Conservation (phyloP, 2,797 vertebrate species). For the Microhierax caerulescens region DNA sequence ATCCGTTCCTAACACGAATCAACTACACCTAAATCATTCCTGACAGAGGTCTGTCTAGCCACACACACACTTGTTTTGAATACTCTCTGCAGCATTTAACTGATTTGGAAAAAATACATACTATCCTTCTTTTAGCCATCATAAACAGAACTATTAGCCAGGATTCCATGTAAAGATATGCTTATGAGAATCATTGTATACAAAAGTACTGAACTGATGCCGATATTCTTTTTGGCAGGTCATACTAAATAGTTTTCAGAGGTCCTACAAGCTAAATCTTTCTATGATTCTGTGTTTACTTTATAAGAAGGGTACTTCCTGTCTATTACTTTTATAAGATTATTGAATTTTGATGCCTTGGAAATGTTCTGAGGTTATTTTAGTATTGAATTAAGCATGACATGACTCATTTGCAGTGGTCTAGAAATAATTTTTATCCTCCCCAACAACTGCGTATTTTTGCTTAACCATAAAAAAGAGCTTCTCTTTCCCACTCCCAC, state of each 20-base stretch:
- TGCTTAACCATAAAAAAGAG: slow-evolving; percentile 16
- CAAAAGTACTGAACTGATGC: background rate
- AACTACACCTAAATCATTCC: background rate
- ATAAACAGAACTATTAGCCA: background rate
- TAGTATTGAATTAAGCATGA: slow-evolving; percentile 24
- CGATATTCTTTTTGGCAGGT: background rate
- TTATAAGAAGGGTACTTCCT: background rate
- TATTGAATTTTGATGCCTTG: slow-evolving; percentile 2
- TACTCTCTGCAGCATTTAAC: background rate
- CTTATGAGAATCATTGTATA: background rate
- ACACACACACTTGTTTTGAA: background rate
- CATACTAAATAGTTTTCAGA: background rate
- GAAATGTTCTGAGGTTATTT: slow-evolving; percentile 52
- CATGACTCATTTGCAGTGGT: slow-evolving; percentile 54
- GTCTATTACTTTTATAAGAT: background rate
- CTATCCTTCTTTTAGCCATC: background rate
- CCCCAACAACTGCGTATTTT: slow-evolving; percentile 50
- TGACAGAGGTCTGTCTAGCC: background rate
- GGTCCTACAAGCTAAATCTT: background rate
- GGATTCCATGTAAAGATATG: background rate
- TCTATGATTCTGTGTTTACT: background rate
- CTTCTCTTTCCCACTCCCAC: slow-evolving; percentile 43
- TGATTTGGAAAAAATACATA: fast-evolving
- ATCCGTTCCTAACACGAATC: background rate
- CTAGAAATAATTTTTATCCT: slow-evolving; percentile 56